phyloP scores from a whole-genome alignment of 2,888 invertebrate species.

The Orthosia cruda region DNA sequence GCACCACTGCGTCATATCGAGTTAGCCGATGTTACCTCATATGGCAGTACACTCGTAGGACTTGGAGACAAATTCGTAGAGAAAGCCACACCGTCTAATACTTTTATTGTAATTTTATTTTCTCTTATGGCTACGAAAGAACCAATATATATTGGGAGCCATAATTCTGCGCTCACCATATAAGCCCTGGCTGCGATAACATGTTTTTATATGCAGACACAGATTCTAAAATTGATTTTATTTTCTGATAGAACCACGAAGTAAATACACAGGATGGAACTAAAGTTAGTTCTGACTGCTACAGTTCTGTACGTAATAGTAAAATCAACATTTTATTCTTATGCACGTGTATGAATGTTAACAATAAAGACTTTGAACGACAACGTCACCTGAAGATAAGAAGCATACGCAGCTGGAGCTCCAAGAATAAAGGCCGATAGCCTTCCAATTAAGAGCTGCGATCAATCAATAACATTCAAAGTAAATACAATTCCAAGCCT shows the following conservation, averaged over 20 bases:
- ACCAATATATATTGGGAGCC: slow-evolving; percentile 18
- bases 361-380: slow-evolving; percentile 49
- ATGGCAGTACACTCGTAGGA: slow-evolving; percentile 61
- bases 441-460: slow-evolving; percentile 64
- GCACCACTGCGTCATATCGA: slow-evolving; percentile 63
- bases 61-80: slow-evolving; percentile 63
- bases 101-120: slow-evolving; percentile 62
- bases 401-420: slow-evolving; percentile 59
- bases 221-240: slow-evolving; percentile 37
- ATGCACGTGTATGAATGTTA: slow-evolving; percentile 53
- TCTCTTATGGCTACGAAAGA: slow-evolving; percentile 36
- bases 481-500: slow-evolving; percentile 57
- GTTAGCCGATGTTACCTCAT: slow-evolving; percentile 67
- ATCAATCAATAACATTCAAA: slow-evolving; percentile 60
- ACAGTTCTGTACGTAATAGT: background rate
- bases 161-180: slow-evolving; percentile 30
- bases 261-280: background rate
- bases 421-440: slow-evolving; percentile 66
- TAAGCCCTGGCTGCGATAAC: slow-evolving; percentile 41
- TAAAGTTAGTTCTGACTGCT: background rate
- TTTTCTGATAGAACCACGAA: slow-evolving; percentile 19
- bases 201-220: slow-evolving; percentile 34
- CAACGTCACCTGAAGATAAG: slow-evolving; percentile 63
- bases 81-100: slow-evolving; percentile 58
- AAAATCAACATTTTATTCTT: slow-evolving; percentile 23